A percentile compares a stretch with the other conserved stretches of the same genome.
phyloP scores from a whole-genome alignment of 92 coral and sea anemone genomes.

The Phenganax subtilis region DNA sequence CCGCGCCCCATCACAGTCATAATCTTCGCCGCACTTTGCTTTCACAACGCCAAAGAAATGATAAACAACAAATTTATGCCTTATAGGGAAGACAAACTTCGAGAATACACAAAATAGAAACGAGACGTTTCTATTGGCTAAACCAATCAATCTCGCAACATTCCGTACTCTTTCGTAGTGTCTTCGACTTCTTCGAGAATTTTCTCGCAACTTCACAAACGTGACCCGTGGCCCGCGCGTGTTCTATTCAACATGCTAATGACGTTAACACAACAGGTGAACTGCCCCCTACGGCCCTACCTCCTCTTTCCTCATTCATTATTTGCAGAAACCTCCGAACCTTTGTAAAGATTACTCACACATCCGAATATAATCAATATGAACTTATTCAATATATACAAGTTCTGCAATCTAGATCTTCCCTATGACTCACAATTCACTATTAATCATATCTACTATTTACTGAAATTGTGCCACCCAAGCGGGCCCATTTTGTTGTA shows the following conservation, averaged over 20 bases:
- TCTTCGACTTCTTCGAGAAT: neutral
- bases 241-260: too few species aligned
- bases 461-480: neutral
- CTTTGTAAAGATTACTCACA: too few species aligned
- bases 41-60: neutral
- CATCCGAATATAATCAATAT: too few species aligned
- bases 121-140: slow-evolving; percentile 9
- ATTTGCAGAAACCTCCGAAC: too few species aligned
- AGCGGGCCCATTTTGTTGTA: neutral
- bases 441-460: neutral
- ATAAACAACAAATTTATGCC: neutral
- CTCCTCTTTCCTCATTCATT: too few species aligned
- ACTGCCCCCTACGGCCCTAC: too few species aligned
- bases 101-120: neutral
- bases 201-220: neutral
- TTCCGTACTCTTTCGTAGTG: neutral
- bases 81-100: slow-evolving; percentile 9
- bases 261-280: too few species aligned
- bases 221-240: too few species aligned
- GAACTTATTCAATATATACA: too few species aligned
- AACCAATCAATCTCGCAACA: neutral
- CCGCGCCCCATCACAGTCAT: slow-evolving; percentile 38
- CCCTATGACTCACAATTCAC: too few species aligned
- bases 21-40: neutral
- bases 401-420: too few species aligned